These are phyloP conservation scores for Latheticus oryzae DNA, from an alignment of 2,888 invertebrate species.

Conservation along the genomic window DNA sequence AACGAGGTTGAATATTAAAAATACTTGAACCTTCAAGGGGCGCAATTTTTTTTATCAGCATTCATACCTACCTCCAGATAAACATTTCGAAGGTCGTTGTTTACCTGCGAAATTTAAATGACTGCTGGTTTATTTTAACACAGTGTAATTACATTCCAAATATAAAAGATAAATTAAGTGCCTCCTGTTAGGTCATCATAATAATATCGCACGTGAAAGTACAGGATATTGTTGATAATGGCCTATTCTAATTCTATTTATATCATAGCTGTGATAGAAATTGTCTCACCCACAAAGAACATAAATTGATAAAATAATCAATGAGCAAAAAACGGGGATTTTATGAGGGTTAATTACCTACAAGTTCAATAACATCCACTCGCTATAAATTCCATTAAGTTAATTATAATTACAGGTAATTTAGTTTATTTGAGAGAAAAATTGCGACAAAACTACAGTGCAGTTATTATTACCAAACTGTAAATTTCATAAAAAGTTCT, in stretches of 20 bases:
- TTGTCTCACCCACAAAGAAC: constrained; percentile 16
- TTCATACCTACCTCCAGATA: constrained; percentile 5
- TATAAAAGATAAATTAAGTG: constrained; percentile 34
- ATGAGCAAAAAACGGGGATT: no score
- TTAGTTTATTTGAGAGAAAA: no score
- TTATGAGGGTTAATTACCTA: no score
- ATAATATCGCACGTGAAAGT: constrained; percentile 33
- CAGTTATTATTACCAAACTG: no score
- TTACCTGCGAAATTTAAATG: constrained; percentile 35
- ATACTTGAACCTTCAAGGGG: not conserved
- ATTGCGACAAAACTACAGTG: no score
- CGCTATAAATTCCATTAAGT: no score
- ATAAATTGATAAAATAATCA: no score
- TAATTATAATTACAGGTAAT: no score
- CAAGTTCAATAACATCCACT: no score
- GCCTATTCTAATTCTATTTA: constrained; percentile 37
- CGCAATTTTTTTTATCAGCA: constrained; percentile 8
- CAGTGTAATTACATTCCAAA: constrained; percentile 36
- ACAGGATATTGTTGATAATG: constrained; percentile 42
- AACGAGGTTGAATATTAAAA: no score
- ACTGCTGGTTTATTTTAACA: constrained; percentile 15
- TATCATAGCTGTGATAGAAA: constrained; percentile 34
- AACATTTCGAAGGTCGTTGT: constrained; percentile 28
- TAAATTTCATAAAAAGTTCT: no score
- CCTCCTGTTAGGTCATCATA: constrained; percentile 24